These are phyloP conservation scores for Patella ulyssiponensis DNA, from an alignment of 2,888 invertebrate genomes.

Conservation along the genomic window DNA sequence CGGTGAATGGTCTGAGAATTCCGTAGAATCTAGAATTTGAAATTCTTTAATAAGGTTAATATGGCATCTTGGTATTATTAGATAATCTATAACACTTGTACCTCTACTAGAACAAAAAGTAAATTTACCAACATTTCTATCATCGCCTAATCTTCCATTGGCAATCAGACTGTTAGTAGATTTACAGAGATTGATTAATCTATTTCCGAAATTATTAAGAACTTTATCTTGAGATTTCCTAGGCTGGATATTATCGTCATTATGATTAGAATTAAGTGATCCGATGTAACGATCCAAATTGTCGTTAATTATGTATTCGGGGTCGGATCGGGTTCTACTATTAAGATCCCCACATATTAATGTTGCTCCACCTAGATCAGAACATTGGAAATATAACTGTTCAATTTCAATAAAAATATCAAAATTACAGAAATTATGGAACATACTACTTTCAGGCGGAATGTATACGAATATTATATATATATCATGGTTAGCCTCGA, in stretches of 20 bases:
- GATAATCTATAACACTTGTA: constrained; percentile 22
- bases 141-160: constrained; percentile 20
- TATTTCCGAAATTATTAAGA: constrained; percentile 17
- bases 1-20: constrained; percentile 1
- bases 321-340: neutral
- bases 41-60: constrained; percentile 13
- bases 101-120: constrained; percentile 15
- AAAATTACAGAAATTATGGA: neutral
- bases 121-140: constrained; percentile 14
- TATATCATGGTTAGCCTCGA: neutral
- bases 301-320: neutral
- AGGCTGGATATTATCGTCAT: neutral
- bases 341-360: neutral
- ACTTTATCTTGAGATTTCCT: neutral
- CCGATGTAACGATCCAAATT: neutral
- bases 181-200: constrained; percentile 19
- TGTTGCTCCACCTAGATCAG: neutral
- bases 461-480: constrained; percentile 1
- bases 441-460: neutral
- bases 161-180: constrained; percentile 17
- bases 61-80: neutral
- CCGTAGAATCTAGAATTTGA: constrained; percentile 11
- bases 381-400: neutral
- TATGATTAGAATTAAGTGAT: neutral
- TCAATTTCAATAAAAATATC: constrained; percentile 1